Evolutionary conservation across 2,888 invertebrate species (phyloP).

Genomic region (Drosophila trichaetosa): DNA sequence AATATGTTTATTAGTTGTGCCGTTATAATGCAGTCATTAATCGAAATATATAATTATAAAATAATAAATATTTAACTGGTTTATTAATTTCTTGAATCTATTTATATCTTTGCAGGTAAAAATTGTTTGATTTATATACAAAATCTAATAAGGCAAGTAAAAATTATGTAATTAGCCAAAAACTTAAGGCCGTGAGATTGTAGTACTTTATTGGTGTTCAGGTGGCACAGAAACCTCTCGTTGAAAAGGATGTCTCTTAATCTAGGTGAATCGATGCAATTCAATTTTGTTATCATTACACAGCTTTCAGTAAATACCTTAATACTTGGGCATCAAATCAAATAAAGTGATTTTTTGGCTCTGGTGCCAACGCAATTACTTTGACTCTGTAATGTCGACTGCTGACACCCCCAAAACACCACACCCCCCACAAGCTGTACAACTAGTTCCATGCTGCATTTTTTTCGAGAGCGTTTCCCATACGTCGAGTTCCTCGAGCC

Average conservation of each 20-base stretch:
- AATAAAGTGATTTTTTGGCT: constrained; percentile 4
- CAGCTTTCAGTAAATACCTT: not conserved
- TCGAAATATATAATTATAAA: not conserved
- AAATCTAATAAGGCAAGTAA: constrained; percentile 1
- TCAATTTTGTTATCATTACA: not conserved
- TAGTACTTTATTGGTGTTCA: not conserved
- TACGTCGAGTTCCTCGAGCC: constrained; percentile 38
- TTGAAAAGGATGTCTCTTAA: not conserved
- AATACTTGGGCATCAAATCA: constrained; percentile 6
- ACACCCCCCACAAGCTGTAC: constrained; percentile 9
- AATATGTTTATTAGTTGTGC: not conserved
- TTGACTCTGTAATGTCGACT: not conserved
- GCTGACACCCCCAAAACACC: constrained; percentile 15
- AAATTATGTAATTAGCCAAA: not conserved
- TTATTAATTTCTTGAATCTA: constrained; percentile 2
- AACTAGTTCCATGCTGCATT: constrained; percentile 52
- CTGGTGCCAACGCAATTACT: constrained; percentile 7
- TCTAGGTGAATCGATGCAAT: not conserved
- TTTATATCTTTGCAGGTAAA: constrained; percentile 45
- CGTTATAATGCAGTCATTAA: not conserved
- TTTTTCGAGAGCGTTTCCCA: constrained; percentile 47
- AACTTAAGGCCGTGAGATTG: not conserved
- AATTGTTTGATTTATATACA: not conserved
- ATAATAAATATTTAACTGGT: not conserved
- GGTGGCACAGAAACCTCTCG: not conserved